Conservation (phyloP, 1,140 invertebrate genomes). For the Papilio helenus region DNA sequence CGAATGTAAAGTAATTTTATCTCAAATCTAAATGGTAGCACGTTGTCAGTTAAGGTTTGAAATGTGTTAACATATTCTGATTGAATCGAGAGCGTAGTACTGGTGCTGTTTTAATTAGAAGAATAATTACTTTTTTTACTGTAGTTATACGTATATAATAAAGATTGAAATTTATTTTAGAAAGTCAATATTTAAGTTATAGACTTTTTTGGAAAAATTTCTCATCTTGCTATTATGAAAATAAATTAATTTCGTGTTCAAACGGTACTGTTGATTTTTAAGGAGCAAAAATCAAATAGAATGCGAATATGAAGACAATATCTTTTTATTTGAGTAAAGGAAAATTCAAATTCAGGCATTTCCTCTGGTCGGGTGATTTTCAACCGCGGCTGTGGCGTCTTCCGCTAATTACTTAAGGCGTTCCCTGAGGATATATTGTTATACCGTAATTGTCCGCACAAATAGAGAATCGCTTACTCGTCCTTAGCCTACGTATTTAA, state of each 20-base stretch:
- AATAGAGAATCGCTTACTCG: constrained; percentile 28
- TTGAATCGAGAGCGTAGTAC: not conserved
- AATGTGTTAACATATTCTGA: constrained; percentile 9
- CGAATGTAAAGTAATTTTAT: constrained; percentile 29
- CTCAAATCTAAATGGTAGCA: constrained; percentile 20
- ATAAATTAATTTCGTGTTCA: not conserved
- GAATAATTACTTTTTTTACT: not conserved
- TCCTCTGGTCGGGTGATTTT: not conserved
- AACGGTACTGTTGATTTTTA: not conserved
- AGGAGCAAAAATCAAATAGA: not conserved
- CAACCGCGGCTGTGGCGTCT: constrained; percentile 28
- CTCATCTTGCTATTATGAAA: not conserved
- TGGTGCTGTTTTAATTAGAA: not conserved
- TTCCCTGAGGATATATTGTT: constrained; percentile 36
- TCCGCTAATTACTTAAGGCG: constrained; percentile 38
- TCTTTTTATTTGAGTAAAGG: not conserved
- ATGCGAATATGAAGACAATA: not conserved
- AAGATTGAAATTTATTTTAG: no score
- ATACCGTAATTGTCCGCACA: constrained; percentile 15
- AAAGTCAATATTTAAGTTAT: no score
- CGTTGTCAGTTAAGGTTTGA: constrained; percentile 7
- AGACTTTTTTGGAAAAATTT: no score
- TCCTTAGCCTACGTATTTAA: constrained; percentile 17
- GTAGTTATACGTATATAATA: not conserved
- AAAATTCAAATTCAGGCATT: not conserved